Conservation (phyloP, 2,113 vertebrate genomes). For the Eolophus roseicapilla region DNA sequence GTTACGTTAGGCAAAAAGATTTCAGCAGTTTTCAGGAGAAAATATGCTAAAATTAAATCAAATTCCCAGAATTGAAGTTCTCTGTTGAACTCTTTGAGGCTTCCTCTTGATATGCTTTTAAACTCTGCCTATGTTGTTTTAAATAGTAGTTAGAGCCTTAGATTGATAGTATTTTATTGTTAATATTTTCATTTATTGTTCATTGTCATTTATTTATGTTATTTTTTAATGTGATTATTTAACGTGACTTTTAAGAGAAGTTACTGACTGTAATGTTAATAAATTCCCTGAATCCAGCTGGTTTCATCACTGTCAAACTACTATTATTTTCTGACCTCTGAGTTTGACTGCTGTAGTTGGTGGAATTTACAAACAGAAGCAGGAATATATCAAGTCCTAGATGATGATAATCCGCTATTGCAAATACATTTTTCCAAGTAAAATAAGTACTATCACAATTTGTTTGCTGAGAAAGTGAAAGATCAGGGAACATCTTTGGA, state of each 20-base stretch:
- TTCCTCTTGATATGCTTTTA: neutral
- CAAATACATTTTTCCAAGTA: neutral
- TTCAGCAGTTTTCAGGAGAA: neutral
- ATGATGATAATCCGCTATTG: neutral
- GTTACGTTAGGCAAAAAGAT: neutral
- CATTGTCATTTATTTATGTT: neutral
- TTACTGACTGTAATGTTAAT: neutral
- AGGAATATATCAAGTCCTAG: neutral
- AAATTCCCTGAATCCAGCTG: neutral
- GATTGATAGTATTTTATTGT: neutral
- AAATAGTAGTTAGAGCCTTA: neutral
- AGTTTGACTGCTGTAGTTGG: neutral
- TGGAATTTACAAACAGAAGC: neutral
- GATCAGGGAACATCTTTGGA: neutral
- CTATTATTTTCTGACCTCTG: neutral
- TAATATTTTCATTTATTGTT: neutral
- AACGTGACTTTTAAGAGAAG: neutral
- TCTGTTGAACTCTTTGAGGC: neutral
- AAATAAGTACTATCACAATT: neutral
- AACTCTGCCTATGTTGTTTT: neutral
- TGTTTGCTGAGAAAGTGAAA: fast-evolving
- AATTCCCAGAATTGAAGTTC: neutral
- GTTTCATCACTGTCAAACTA: neutral
- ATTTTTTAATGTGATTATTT: neutral
- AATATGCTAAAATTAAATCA: neutral